Percentiles rank a stretch among this genome's conserved stretches.
Evolutionary conservation across 2,888 invertebrate species (phyloP).

Genomic region (Iselma pallidipennis): DNA sequence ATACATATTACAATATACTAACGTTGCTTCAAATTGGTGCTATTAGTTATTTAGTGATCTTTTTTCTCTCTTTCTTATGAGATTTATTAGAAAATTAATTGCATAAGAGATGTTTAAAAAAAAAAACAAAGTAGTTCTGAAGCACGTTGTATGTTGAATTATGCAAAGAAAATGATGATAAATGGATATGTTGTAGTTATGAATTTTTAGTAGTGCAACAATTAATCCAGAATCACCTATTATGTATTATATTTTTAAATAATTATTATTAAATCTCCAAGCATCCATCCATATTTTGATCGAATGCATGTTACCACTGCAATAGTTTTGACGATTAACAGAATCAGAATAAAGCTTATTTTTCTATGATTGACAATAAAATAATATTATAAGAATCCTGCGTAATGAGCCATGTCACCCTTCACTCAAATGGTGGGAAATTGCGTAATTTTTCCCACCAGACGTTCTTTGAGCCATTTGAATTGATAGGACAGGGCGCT

Average conservation of each 20-base stretch:
- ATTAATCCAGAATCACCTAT: not conserved
- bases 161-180: not conserved
- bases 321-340: too few species aligned
- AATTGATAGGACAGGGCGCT: too few species aligned
- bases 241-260: not conserved
- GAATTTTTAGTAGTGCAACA: not conserved
- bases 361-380: not conserved
- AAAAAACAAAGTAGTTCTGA: not conserved
- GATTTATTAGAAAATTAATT: not conserved
- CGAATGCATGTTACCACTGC: not conserved
- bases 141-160: not conserved
- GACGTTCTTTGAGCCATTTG: too few species aligned
- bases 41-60: too few species aligned
- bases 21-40: conserved; percentile 15
- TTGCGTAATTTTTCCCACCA: too few species aligned
- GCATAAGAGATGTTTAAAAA: not conserved
- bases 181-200: not conserved
- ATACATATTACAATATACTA: conserved; percentile 4
- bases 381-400: not conserved
- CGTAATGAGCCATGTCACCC: too few species aligned
- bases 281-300: not conserved
- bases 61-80: not conserved
- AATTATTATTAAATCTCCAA: not conserved
- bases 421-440: too few species aligned
- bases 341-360: too few species aligned